Percentiles rank a stretch among this genome's conserved stretches.
Conservation (phyloP, 1,140 invertebrate genomes). For the Pentalonia nigronervosa region DNA sequence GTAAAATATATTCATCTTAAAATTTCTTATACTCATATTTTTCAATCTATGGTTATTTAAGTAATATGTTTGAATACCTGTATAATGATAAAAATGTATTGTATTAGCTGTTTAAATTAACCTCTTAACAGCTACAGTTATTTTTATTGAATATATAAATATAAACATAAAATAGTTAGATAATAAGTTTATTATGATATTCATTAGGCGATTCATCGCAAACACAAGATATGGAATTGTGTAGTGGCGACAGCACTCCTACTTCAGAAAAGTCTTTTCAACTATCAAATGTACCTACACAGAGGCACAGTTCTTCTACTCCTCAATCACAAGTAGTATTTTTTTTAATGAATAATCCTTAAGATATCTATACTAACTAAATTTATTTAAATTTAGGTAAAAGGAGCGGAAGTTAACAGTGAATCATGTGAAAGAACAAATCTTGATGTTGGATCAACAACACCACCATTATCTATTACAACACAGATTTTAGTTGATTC, state of each 20-base stretch:
- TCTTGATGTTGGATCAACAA: slow-evolving; percentile 51
- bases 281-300: slow-evolving; percentile 37
- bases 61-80: no score
- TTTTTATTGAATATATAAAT: no score
- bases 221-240: slow-evolving; percentile 84
- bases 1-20: no score
- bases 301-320: slow-evolving; percentile 46
- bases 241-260: slow-evolving; percentile 82
- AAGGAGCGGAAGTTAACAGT: slow-evolving; percentile 21
- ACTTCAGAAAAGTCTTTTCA: slow-evolving; percentile 72
- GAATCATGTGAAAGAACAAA: slow-evolving; percentile 53
- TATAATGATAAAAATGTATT: no score
- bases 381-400: slow-evolving; percentile 1
- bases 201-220: slow-evolving; percentile 60
- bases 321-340: slow-evolving; percentile 44
- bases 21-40: no score
- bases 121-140: no score
- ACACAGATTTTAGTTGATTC: slow-evolving; percentile 34
- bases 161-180: no score
- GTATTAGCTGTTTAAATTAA: no score
- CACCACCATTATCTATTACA: slow-evolving; percentile 46
- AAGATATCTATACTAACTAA: not conserved
- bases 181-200: not conserved
- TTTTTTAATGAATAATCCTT: not conserved
- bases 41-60: no score